Conservation (phyloP, 2,888 invertebrate genomes). For the Sericinus montela region DNA sequence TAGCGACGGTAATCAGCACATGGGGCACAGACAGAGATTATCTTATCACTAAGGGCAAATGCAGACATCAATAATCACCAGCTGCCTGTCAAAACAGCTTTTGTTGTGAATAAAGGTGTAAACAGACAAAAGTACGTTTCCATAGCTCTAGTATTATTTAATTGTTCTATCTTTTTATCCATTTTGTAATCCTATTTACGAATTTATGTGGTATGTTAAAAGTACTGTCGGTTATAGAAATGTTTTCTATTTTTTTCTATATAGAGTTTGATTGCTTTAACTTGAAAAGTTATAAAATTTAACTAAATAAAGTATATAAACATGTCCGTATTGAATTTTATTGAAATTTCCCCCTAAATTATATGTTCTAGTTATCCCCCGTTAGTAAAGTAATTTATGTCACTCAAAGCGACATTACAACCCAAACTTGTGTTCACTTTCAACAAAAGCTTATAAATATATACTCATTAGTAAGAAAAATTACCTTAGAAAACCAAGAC, state of each 20-base stretch:
- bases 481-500: too few species aligned
- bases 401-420: too few species aligned
- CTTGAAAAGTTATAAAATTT: too few species aligned
- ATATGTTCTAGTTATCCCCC: too few species aligned
- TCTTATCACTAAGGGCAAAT: conserved; percentile 31
- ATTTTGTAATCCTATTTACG: conserved; percentile 45
- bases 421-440: too few species aligned
- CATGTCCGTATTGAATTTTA: too few species aligned
- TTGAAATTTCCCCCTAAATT: too few species aligned
- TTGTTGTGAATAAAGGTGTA: conserved; percentile 71
- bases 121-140: conserved; percentile 52
- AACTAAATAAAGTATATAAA: too few species aligned
- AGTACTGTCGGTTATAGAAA: conserved; percentile 7
- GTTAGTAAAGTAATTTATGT: too few species aligned
- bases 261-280: too few species aligned
- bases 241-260: neutral
- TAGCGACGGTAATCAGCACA: conserved; percentile 25
- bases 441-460: too few species aligned
- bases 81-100: conserved; percentile 69
- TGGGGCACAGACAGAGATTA: conserved; percentile 23
- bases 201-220: conserved; percentile 29
- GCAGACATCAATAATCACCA: conserved; percentile 51
- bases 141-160: conserved; percentile 53
- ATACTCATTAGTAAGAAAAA: too few species aligned
- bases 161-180: conserved; percentile 67